Percentiles rank a stretch among this genome's conserved stretches.
Evolutionary conservation across 1,140 invertebrate genomes (phyloP).

Genomic region (Procambarus virginalis): DNA sequence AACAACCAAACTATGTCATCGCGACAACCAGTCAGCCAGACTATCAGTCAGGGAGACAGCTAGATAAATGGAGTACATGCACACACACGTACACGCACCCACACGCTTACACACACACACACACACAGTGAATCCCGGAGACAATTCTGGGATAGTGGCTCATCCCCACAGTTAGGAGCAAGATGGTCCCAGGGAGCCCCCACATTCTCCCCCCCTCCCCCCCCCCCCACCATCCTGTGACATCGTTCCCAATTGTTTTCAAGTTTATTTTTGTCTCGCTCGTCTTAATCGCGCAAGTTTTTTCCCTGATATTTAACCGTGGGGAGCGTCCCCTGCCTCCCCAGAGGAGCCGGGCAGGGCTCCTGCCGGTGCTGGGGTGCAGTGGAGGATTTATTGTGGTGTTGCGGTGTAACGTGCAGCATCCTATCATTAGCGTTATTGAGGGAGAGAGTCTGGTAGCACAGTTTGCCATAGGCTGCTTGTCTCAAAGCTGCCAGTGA

Average conservation of each 20-base stretch:
- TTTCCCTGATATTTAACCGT: too few relatives aligned
- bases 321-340: background rate
- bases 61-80: too few relatives aligned
- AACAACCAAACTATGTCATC: too few relatives aligned
- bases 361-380: background rate
- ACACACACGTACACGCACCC: too few relatives aligned
- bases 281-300: background rate
- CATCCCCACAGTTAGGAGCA: background rate
- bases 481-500: background rate
- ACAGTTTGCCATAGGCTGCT: conserved; percentile 4
- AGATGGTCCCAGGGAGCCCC: too few relatives aligned
- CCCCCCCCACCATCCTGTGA: background rate
- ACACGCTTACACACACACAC: too few relatives aligned
- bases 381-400: background rate
- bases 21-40: too few relatives aligned
- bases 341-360: background rate
- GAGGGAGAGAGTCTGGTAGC: conserved; percentile 1
- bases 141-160: too few relatives aligned
- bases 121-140: background rate
- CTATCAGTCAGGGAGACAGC: too few relatives aligned
- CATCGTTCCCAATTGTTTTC: background rate
- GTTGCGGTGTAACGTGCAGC: background rate
- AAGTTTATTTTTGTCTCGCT: background rate
- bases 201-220: background rate
- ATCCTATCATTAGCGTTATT: conserved; percentile 15